phyloP scores from a whole-genome alignment of 2,797 vertebrate genomes.

The Molothrus aeneus region DNA sequence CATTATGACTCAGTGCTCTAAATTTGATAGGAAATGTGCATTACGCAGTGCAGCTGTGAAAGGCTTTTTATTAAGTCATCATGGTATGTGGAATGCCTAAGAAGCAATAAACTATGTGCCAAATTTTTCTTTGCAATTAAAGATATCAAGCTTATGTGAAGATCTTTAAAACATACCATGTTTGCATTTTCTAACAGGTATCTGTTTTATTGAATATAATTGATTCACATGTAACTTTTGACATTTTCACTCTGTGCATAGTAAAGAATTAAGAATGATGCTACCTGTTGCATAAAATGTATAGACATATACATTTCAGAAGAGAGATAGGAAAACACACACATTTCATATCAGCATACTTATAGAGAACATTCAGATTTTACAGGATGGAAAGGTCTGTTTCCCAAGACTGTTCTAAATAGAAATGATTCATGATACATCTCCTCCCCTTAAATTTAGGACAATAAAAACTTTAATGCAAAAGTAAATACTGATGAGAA shows the following conservation, averaged over 20 bases:
- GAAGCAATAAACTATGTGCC: constrained; percentile 56
- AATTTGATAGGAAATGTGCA: background rate
- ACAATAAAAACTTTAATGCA: background rate
- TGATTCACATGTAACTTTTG: constrained; percentile 76
- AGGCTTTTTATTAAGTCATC: background rate
- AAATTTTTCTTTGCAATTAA: constrained; percentile 1
- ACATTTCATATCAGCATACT: background rate
- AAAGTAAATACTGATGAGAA: background rate
- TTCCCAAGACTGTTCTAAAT: background rate
- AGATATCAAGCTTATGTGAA: background rate
- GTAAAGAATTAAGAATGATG: background rate
- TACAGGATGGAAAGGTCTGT: background rate
- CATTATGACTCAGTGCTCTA: background rate
- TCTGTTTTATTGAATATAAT: constrained; percentile 68
- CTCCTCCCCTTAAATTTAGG: background rate
- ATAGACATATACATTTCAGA: background rate
- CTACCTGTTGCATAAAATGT: background rate
- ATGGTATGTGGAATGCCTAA: background rate
- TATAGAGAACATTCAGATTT: background rate
- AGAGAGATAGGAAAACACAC: background rate
- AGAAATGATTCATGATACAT: background rate
- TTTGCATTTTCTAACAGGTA: constrained; percentile 22
- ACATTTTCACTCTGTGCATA: constrained; percentile 61
- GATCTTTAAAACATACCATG: background rate
- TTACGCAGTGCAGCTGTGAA: background rate